Conservation (phyloP, 2,113 vertebrate species). For the Nycticebus coucang region DNA sequence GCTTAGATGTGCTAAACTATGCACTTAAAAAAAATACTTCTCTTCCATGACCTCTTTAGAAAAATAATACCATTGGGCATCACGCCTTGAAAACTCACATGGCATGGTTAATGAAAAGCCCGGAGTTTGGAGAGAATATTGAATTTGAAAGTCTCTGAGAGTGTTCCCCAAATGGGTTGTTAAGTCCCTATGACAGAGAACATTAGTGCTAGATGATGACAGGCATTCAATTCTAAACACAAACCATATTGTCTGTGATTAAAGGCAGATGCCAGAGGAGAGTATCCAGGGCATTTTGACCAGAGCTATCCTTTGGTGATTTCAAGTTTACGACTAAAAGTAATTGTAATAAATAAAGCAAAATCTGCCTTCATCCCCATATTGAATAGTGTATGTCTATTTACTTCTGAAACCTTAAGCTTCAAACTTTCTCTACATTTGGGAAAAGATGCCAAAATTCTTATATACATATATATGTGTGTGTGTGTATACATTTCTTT, state of each 20-base stretch:
- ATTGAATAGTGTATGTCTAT: background rate
- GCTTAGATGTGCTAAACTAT: constrained; percentile 62
- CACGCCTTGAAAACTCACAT: constrained; percentile 70
- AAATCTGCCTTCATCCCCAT: background rate
- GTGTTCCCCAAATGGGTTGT: constrained; percentile 78
- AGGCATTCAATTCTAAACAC: constrained; percentile 75
- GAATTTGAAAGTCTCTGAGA: constrained; percentile 77
- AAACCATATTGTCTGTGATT: constrained; percentile 71
- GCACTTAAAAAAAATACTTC: background rate
- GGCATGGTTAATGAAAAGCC: constrained; percentile 73
- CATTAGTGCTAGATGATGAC: constrained; percentile 69
- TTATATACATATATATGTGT: background rate
- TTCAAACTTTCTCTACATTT: background rate
- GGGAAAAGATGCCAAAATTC: background rate
- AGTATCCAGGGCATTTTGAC: constrained; percentile 50
- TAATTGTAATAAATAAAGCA: constrained; percentile 61
- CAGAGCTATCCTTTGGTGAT: constrained; percentile 49
- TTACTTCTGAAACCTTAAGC: background rate
- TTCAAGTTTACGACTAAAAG: constrained; percentile 55
- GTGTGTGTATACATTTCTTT: background rate
- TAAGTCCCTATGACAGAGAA: constrained; percentile 79
- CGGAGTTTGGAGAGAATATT: constrained; percentile 76
- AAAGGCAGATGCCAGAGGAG: constrained; percentile 73
- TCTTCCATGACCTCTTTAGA: constrained; percentile 67
- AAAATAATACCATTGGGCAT: constrained; percentile 71